These are phyloP conservation scores for Tetraodon nigroviridis DNA, from an alignment of 2,113 vertebrate genomes.

Conservation along the genomic window DNA sequence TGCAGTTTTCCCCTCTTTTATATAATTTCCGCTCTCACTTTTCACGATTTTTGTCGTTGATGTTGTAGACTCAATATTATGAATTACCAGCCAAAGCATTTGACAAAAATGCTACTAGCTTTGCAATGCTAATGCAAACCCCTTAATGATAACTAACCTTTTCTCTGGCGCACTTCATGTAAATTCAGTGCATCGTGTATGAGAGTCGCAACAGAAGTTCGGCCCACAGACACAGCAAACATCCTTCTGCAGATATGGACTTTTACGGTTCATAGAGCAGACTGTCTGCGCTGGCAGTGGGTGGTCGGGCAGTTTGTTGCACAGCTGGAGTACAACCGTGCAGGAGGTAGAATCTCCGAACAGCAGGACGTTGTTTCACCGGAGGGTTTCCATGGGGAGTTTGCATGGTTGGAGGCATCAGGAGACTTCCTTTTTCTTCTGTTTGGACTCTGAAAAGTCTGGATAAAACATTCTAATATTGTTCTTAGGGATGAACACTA, in stretches of 20 bases:
- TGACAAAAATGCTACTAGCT: too few species aligned
- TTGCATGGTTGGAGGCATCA: slow-evolving; percentile 3
- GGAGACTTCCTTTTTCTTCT: not conserved
- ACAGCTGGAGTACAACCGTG: slow-evolving; percentile 16
- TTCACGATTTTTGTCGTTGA: not conserved
- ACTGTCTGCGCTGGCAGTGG: slow-evolving; percentile 13
- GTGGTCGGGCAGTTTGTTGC: slow-evolving; percentile 23
- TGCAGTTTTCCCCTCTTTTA: not conserved
- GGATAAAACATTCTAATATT: slow-evolving; percentile 1
- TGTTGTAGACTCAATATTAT: not conserved
- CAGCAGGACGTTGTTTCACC: slow-evolving; percentile 30
- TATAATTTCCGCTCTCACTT: not conserved
- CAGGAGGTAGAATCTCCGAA: slow-evolving; percentile 4
- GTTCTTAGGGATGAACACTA: not conserved
- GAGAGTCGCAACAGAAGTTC: too few species aligned
- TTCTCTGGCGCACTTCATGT: too few species aligned
- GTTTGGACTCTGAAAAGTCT: slow-evolving; percentile 4
- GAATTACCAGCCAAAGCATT: too few species aligned
- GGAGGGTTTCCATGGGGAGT: slow-evolving; percentile 10
- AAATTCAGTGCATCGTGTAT: too few species aligned
- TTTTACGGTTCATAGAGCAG: slow-evolving; percentile 8
- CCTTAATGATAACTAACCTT: too few species aligned
- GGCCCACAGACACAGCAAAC: not conserved
- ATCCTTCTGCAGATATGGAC: slow-evolving; percentile 2
- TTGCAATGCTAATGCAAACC: too few species aligned